Conservation (phyloP, 2,888 invertebrate genomes). For the Lochmaea capreae region DNA sequence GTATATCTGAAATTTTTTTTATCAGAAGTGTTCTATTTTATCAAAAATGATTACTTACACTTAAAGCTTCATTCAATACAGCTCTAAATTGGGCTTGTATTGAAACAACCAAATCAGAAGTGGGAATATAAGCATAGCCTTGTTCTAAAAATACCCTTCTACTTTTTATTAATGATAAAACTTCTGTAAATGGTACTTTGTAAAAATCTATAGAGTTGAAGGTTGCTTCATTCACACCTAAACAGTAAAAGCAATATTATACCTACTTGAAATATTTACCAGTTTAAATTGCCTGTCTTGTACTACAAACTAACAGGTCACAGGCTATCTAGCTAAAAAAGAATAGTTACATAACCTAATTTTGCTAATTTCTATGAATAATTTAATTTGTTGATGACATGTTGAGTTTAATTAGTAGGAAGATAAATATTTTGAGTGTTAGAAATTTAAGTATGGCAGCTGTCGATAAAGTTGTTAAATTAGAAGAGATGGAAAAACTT, state of each 20-base stretch:
- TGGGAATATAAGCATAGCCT: constrained; percentile 90
- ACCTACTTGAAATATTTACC: neutral
- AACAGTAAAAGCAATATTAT: constrained; percentile 10
- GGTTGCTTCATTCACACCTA: constrained; percentile 68
- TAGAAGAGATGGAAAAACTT: constrained; percentile 65
- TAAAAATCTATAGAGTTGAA: constrained; percentile 74
- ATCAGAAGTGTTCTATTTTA: neutral
- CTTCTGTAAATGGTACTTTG: constrained; percentile 76
- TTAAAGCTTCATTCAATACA: constrained; percentile 76
- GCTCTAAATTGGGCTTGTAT: constrained; percentile 81
- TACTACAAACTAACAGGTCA: too few relatives aligned
- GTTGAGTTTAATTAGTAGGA: constrained; percentile 5
- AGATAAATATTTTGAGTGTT: neutral
- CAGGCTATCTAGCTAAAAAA: too few relatives aligned
- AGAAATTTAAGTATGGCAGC: constrained; percentile 13
- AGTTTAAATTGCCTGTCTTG: too few relatives aligned
- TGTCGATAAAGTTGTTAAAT: constrained; percentile 20
- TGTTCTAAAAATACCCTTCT: constrained; percentile 82
- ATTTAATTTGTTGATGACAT: neutral
- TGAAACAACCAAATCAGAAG: constrained; percentile 85
- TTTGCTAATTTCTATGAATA: too few relatives aligned
- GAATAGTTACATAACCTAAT: too few relatives aligned
- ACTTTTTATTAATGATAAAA: constrained; percentile 82
- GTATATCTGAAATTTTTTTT: constrained; percentile 67
- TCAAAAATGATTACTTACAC: constrained; percentile 65